Percentiles rank a stretch among this genome's conserved stretches.
These are phyloP conservation scores for Phytoseiulus persimilis DNA, from an alignment of 2,888 invertebrate species.

Conservation along the genomic window DNA sequence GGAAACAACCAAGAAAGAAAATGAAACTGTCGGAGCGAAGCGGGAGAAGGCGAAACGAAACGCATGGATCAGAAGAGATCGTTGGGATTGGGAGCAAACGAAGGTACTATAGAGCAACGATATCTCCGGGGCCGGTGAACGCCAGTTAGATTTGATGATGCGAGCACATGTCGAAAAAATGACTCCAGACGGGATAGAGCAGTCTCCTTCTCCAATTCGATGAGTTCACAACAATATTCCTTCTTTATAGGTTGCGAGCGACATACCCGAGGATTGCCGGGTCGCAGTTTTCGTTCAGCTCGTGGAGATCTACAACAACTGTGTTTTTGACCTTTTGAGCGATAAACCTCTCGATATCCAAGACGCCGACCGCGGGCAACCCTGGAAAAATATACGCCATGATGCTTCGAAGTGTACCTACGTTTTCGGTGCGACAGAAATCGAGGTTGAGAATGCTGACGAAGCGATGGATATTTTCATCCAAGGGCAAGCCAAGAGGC, in stretches of 20 bases:
- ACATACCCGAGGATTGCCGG: background rate
- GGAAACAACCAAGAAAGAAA: background rate
- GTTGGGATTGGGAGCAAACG: no score
- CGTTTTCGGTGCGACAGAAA: slow-evolving; percentile 81
- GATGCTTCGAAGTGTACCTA: slow-evolving; percentile 81
- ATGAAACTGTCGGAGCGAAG: background rate
- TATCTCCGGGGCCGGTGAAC: no score
- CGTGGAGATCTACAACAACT: slow-evolving; percentile 93
- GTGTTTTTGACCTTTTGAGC: slow-evolving; percentile 88
- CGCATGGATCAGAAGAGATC: background rate
- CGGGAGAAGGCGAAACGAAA: background rate
- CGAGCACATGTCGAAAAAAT: no score
- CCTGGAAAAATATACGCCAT: slow-evolving; percentile 79
- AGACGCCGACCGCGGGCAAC: slow-evolving; percentile 55
- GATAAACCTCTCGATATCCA: slow-evolving; percentile 53
- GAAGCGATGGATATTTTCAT: slow-evolving; percentile 87
- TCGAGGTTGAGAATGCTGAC: slow-evolving; percentile 85
- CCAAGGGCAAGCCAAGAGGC: slow-evolving; percentile 68
- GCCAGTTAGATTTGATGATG: no score
- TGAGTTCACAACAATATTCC: background rate
- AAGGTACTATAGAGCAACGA: no score
- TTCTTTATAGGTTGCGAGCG: background rate
- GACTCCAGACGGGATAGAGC: no score
- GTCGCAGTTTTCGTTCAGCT: slow-evolving; percentile 81
- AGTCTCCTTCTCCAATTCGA: background rate